A percentile compares a stretch with the other conserved stretches of the same genome.
Evolutionary conservation across 2,888 invertebrate genomes (phyloP).

Genomic region (Timandra comae): DNA sequence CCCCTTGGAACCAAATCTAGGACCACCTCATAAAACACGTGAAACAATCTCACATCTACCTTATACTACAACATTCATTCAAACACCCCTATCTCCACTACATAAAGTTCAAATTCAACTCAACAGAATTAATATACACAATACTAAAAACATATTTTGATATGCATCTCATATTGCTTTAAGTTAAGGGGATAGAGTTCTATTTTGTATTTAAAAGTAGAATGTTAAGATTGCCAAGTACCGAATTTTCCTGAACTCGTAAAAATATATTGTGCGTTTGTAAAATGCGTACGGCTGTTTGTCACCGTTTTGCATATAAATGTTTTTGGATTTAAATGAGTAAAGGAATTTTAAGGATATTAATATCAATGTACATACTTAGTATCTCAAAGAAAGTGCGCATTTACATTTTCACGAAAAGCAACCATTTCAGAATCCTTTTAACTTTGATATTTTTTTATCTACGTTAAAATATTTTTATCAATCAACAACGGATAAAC

Average conservation of each 20-base stretch:
- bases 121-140: background rate
- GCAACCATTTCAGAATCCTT: too few relatives aligned
- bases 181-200: constrained; percentile 15
- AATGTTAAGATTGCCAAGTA: constrained; percentile 30
- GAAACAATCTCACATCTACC: constrained; percentile 62
- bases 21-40: constrained; percentile 73
- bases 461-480: too few relatives aligned
- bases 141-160: background rate
- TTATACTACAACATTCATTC: too few relatives aligned
- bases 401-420: too few relatives aligned
- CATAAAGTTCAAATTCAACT: background rate
- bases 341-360: too few relatives aligned
- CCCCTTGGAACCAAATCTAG: constrained; percentile 57
- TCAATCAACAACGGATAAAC: too few relatives aligned
- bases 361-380: too few relatives aligned
- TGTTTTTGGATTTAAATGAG: constrained; percentile 33
- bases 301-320: constrained; percentile 73
- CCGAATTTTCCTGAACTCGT: constrained; percentile 64
- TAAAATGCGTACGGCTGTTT: constrained; percentile 66
- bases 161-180: background rate
- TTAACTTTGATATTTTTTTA: too few relatives aligned
- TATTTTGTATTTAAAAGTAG: constrained; percentile 13
- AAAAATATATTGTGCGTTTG: constrained; percentile 75
- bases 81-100: too few relatives aligned
- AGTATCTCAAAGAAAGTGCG: too few relatives aligned